Conservation (phyloP, 2,888 invertebrate genomes). For the Tolmerus cingulatus region DNA sequence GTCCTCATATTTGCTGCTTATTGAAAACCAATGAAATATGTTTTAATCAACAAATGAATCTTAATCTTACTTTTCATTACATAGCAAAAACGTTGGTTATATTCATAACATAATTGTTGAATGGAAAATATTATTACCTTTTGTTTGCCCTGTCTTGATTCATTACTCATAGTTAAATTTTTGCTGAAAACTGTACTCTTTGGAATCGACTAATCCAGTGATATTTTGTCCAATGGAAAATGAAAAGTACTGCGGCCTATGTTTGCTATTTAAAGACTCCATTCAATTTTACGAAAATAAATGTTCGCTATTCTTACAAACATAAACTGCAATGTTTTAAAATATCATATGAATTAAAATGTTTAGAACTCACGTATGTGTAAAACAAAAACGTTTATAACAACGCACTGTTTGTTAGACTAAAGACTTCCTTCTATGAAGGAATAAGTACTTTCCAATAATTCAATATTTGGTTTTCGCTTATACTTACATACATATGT, state of each 20-base stretch:
- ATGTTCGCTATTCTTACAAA: neutral
- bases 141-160: neutral
- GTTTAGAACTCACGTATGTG: neutral
- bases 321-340: neutral
- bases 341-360: neutral
- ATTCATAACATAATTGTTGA: neutral
- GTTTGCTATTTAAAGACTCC: neutral
- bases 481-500: neutral
- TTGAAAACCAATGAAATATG: neutral
- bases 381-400: neutral
- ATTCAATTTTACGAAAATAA: neutral
- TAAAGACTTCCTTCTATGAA: slow-evolving; percentile 12
- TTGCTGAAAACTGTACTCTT: neutral
- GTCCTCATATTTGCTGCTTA: neutral
- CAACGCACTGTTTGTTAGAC: neutral
- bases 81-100: neutral
- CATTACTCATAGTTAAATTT: neutral
- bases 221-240: neutral
- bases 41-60: neutral
- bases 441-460: neutral
- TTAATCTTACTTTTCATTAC: neutral
- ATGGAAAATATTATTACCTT: neutral
- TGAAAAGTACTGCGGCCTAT: neutral
- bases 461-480: neutral
- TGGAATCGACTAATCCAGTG: neutral